phyloP scores from a whole-genome alignment of 2,888 invertebrate genomes.

The Spodoptera exigua region DNA sequence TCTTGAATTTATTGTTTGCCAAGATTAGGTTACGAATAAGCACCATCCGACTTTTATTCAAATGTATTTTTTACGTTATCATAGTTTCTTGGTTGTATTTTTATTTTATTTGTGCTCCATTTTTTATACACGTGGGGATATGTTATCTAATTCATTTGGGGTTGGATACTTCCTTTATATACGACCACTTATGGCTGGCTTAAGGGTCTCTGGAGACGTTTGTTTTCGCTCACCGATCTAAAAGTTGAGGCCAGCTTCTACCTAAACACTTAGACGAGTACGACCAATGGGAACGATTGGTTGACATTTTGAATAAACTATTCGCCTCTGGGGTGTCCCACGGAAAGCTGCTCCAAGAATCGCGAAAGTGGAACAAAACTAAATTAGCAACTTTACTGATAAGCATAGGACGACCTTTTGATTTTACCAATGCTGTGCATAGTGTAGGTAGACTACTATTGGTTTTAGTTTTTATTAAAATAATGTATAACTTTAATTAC shows the following conservation, averaged over 20 bases:
- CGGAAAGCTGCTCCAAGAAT: slow-evolving; percentile 1
- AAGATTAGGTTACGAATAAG: slow-evolving; percentile 29
- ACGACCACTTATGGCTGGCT: slow-evolving; percentile 16
- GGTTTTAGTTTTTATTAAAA: no score
- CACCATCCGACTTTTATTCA: slow-evolving; percentile 20
- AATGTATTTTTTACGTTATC: slow-evolving; percentile 17
- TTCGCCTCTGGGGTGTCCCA: slow-evolving; percentile 20
- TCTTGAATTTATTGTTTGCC: slow-evolving; percentile 30
- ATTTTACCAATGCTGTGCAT: no score
- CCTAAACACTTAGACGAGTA: slow-evolving; percentile 20
- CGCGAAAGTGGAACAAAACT: slow-evolving; percentile 11
- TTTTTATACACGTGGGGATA: slow-evolving; percentile 5
- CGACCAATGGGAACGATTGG: slow-evolving; percentile 29
- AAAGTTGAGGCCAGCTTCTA: slow-evolving; percentile 27
- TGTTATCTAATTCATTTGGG: slow-evolving; percentile 28
- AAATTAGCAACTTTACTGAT: slow-evolving; percentile 10
- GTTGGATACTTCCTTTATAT: slow-evolving; percentile 16
- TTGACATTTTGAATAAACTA: slow-evolving; percentile 44
- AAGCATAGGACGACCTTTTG: slow-evolving; percentile 9
- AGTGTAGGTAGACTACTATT: no score
- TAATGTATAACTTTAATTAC: background rate
- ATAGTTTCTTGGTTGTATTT: slow-evolving; percentile 1
- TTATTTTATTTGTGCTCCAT: slow-evolving; percentile 7
- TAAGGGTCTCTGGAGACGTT: slow-evolving; percentile 28
- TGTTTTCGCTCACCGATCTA: slow-evolving; percentile 25